Evolutionary conservation across 2,797 vertebrate genomes (phyloP).

Genomic region (Holocentrus rufus): DNA sequence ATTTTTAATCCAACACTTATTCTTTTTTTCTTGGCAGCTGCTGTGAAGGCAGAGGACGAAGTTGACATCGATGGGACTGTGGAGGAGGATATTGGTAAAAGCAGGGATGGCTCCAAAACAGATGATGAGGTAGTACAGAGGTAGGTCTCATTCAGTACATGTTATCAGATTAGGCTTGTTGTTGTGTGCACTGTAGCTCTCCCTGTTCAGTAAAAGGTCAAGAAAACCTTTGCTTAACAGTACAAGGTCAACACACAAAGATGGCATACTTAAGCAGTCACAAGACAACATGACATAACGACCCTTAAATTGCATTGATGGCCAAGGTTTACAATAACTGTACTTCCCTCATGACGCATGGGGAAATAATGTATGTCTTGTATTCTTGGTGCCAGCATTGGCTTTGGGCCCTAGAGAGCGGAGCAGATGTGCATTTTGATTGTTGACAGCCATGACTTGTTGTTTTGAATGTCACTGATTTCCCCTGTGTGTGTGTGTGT

Average conservation of each 20-base stretch:
- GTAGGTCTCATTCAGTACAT: constrained; percentile 73
- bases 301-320: not conserved
- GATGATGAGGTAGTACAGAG: constrained; percentile 97
- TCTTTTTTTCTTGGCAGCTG: constrained; percentile 74
- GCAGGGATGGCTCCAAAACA: constrained; percentile 94
- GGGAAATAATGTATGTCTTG: not conserved
- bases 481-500: constrained; percentile 25
- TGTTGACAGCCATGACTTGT: constrained; percentile 13
- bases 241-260: constrained; percentile 55
- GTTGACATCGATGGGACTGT: constrained; percentile 90
- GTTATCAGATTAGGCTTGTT: not conserved
- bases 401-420: not conserved
- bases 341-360: not conserved
- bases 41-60: constrained; percentile 90
- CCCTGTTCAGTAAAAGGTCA: constrained; percentile 2
- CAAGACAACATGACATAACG: constrained; percentile 4
- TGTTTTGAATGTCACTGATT: not conserved
- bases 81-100: constrained; percentile 96
- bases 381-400: not conserved
- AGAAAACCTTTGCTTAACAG: constrained; percentile 23
- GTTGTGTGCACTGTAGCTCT: not conserved
- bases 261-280: constrained; percentile 28
- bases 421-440: constrained; percentile 13
- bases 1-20: not conserved
- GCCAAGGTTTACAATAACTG: not conserved